Evolutionary conservation across 2,113 vertebrate species (phyloP).

Genomic region (Pantherophis guttatus): DNA sequence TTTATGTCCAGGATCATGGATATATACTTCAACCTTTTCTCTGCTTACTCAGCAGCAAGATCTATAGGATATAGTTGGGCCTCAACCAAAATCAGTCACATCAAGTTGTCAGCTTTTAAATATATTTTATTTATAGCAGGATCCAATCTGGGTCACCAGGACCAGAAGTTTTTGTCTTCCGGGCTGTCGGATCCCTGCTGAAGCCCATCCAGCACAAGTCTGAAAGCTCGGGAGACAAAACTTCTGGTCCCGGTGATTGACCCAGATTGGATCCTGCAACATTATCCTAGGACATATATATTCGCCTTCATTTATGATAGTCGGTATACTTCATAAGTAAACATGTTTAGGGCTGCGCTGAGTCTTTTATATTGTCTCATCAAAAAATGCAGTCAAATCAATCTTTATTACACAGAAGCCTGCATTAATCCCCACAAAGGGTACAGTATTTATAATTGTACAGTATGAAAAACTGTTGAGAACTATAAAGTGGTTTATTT

Average conservation of each 20-base stretch:
- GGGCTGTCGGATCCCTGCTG: not conserved
- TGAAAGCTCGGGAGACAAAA: too few relatives aligned
- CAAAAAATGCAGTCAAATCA: not conserved
- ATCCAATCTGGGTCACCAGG: not conserved
- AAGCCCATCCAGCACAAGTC: not conserved
- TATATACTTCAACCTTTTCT: not conserved
- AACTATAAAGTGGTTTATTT: not conserved
- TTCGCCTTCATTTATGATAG: not conserved
- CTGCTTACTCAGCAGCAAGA: not conserved
- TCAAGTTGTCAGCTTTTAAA: not conserved
- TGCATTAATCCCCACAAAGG: not conserved
- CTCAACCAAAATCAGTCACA: not conserved
- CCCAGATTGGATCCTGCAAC: not conserved
- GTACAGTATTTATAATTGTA: not conserved
- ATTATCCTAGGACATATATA: not conserved
- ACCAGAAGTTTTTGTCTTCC: not conserved
- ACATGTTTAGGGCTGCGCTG: not conserved
- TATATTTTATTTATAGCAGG: not conserved
- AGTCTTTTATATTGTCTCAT: not conserved
- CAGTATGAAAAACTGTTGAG: not conserved
- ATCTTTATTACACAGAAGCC: not conserved
- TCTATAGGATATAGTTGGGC: not conserved
- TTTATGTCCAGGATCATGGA: not conserved
- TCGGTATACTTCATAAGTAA: not conserved
- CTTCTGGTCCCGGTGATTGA: not conserved